A percentile compares a stretch with the other conserved stretches of the same genome.
phyloP scores from a whole-genome alignment of 2,888 invertebrate genomes.

The Cloeon dipterum region DNA sequence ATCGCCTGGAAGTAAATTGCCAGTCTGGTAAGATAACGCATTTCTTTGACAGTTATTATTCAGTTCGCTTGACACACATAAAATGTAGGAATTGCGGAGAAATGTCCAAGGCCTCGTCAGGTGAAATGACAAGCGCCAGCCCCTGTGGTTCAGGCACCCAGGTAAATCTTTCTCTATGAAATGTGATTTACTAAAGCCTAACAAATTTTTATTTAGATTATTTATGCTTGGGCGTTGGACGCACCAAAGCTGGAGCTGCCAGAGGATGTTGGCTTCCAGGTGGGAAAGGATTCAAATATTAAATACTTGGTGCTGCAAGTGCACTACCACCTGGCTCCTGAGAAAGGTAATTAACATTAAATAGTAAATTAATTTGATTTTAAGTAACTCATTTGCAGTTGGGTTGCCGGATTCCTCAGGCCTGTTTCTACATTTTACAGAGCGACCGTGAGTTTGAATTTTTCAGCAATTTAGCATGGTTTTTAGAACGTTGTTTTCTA shows the following conservation, averaged over 20 bases:
- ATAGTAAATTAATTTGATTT: not conserved
- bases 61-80: not conserved
- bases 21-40: slow-evolving; percentile 43
- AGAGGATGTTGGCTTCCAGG: slow-evolving; percentile 73
- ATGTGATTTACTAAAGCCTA: not conserved
- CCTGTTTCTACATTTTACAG: slow-evolving; percentile 54
- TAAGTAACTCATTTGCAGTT: slow-evolving; percentile 25
- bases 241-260: slow-evolving; percentile 65
- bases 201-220: slow-evolving; percentile 29
- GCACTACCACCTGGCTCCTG: slow-evolving; percentile 46
- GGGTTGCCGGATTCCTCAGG: slow-evolving; percentile 67
- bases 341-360: slow-evolving; percentile 24
- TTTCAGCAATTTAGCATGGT: too few species aligned
- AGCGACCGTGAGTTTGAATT: slow-evolving; percentile 38
- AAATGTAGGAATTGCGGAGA: slow-evolving; percentile 76
- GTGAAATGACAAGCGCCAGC: slow-evolving; percentile 30
- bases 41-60: too few species aligned
- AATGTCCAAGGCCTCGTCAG: slow-evolving; percentile 34
- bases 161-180: slow-evolving; percentile 6
- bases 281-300: slow-evolving; percentile 60
- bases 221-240: slow-evolving; percentile 89
- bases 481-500: not conserved
- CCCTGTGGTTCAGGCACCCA: slow-evolving; percentile 41
- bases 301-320: slow-evolving; percentile 86
- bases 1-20: slow-evolving; percentile 44